Evolutionary conservation across 2,113 vertebrate genomes (phyloP).

Genomic region (Oryzias woworae): DNA sequence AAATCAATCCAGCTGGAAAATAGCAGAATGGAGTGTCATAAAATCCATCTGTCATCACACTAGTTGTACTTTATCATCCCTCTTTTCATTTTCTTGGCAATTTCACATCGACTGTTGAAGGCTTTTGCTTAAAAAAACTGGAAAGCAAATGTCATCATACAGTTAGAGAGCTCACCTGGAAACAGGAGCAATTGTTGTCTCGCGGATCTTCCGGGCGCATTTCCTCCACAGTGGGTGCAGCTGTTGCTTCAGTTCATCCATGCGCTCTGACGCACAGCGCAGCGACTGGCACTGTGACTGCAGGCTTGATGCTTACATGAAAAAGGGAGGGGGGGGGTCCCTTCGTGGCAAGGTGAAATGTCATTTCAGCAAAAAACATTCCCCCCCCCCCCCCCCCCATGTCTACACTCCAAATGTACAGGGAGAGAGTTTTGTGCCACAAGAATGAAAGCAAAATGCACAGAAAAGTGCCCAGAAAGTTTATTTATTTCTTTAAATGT

Average conservation of each 20-base stretch:
- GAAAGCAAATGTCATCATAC: neutral
- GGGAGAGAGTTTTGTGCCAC: no score
- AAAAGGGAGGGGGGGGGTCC: neutral
- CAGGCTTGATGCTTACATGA: constrained; percentile 1
- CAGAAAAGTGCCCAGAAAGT: no score
- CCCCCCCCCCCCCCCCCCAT: no score
- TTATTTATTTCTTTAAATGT: no score
- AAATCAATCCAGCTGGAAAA: no score
- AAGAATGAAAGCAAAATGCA: no score
- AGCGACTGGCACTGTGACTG: neutral
- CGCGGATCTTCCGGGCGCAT: neutral
- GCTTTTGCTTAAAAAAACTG: neutral
- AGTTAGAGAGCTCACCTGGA: constrained; percentile 36
- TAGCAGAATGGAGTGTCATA: no score
- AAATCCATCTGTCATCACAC: no score
- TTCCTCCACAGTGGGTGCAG: constrained; percentile 26
- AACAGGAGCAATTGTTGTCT: neutral
- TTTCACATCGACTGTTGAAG: no score
- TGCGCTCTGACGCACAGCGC: constrained; percentile 22
- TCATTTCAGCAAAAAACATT: neutral
- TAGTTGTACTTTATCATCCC: no score
- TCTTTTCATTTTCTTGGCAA: no score
- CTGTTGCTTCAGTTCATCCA: constrained; percentile 43
- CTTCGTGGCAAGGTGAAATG: neutral
- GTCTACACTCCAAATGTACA: no score